Evolutionary conservation across 2,797 vertebrate species (phyloP), one percentile per base, ranked within the genome.

Genomic region (Hafferia zeledoni): DNA sequence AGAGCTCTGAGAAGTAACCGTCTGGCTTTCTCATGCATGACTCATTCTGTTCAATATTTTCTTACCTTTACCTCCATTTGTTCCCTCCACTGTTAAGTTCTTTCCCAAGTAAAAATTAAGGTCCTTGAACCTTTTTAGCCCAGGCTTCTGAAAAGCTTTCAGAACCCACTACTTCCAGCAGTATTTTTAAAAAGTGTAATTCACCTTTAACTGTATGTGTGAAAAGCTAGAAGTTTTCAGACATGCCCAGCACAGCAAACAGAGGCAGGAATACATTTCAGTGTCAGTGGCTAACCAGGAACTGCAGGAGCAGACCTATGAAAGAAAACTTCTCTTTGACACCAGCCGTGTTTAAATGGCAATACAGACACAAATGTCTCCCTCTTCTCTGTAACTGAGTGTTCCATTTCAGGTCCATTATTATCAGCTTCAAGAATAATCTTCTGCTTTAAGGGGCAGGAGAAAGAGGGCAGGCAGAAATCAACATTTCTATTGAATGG

Each of bases 341-440:
- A 83, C 9, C 67, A 57, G 39, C 52, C 56, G 67, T 50, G 53
- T 77, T 94, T 92, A 93, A 95, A 93, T 83, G 68, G 87, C 83
- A 95, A 82, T 90, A 90, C n/a, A 68, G 89, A 87, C 49, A 77
- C 39, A 89, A 89, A 67, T 74, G 46, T 89, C 49, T 92, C 17
- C 5, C 56, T 79, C 75, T 83, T 64, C 33, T 52, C 46, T 65
- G n/a, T 75, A 93, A 95, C 17, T 39, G 78, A 94, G 77, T 64
- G 64, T 75, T 94, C 71, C 46, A 46, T 92, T 96, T 90, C 68
- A 74, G 44, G 43, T 90, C 39, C 81, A 91, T 93, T 92, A 92
- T 95, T 92, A 89, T 35, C 5, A 23, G 86, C 87, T 96, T 94
- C 77, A 93, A 93, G 85, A 94, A 86, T 83, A 95, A 94, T 87